phyloP scores from a whole-genome alignment of 2,113 vertebrate species.

The Takifugu bimaculatus region DNA sequence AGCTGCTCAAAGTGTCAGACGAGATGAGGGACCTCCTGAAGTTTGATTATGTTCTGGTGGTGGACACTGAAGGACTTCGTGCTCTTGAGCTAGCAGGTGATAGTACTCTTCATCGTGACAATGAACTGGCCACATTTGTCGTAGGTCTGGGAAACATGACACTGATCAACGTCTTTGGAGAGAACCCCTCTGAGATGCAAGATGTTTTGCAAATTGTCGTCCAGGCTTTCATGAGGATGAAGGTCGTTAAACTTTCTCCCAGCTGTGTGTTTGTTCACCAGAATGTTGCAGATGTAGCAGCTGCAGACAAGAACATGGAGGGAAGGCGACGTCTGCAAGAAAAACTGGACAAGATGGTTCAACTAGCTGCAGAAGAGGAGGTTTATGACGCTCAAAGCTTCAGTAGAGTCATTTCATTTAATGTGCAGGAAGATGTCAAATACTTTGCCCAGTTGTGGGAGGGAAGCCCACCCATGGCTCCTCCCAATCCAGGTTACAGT shows the following conservation, averaged over 20 bases:
- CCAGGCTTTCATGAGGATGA: conserved; percentile 59
- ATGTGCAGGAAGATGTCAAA: conserved; percentile 44
- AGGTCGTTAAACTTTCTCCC: conserved; percentile 35
- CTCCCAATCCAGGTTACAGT: conserved; percentile 52
- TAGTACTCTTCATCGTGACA: not conserved
- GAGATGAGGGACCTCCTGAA: conserved; percentile 9
- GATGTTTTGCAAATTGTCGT: conserved; percentile 53
- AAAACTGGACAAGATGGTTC: conserved; percentile 44
- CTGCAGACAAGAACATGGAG: conserved; percentile 40
- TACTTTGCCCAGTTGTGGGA: conserved; percentile 53
- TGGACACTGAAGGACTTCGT: conserved; percentile 54
- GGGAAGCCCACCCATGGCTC: conserved; percentile 57
- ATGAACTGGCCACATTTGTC: conserved; percentile 49
- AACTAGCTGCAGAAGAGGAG: conserved; percentile 48
- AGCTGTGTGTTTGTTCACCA: conserved; percentile 54
- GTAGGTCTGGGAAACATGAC: conserved; percentile 51
- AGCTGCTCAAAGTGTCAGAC: conserved; percentile 43
- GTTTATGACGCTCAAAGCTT: conserved; percentile 16
- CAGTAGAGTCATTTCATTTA: conserved; percentile 38
- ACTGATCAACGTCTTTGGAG: conserved; percentile 51
- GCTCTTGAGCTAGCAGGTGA: conserved; percentile 34
- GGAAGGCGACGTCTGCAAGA: conserved; percentile 39
- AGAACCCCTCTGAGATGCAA: conserved; percentile 53
- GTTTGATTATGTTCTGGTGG: conserved; percentile 29
- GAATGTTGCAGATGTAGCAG: conserved; percentile 45